phyloP scores from a whole-genome alignment of 2,797 vertebrate species.

The Todus mexicanus region DNA sequence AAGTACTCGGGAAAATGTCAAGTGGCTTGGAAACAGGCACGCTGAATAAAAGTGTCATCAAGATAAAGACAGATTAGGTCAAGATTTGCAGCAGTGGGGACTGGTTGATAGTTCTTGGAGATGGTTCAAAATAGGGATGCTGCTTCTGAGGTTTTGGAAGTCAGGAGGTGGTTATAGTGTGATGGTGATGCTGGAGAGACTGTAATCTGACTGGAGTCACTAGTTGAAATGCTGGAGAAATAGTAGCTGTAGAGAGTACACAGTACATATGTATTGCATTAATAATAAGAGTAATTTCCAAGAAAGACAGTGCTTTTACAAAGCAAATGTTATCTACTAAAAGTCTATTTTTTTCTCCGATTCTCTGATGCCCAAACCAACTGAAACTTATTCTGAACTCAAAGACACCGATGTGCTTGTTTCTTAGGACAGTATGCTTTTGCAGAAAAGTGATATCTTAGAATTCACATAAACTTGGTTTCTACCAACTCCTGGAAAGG shows the following conservation, averaged over 20 bases:
- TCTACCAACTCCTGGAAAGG: neutral
- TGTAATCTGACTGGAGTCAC: neutral
- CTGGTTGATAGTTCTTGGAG: neutral
- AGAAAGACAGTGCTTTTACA: neutral
- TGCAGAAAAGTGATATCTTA: neutral
- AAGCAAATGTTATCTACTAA: neutral
- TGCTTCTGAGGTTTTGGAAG: neutral
- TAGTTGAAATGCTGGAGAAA: neutral
- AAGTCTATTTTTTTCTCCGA: neutral
- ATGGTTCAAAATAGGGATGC: neutral
- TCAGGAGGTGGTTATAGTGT: neutral
- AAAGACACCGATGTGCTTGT: neutral
- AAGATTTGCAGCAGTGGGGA: neutral
- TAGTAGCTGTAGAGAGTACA: neutral
- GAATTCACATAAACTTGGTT: neutral
- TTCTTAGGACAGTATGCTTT: neutral
- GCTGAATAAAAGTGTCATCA: neutral
- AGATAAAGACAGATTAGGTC: neutral
- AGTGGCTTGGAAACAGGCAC: neutral
- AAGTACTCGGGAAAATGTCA: neutral
- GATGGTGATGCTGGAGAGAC: neutral
- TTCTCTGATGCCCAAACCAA: neutral
- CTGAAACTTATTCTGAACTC: constrained; percentile 13
- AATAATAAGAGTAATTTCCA: neutral
- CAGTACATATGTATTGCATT: neutral